These are phyloP conservation scores for Asteroscopus sphinx DNA, from an alignment of 2,888 invertebrate genomes.

Conservation along the genomic window DNA sequence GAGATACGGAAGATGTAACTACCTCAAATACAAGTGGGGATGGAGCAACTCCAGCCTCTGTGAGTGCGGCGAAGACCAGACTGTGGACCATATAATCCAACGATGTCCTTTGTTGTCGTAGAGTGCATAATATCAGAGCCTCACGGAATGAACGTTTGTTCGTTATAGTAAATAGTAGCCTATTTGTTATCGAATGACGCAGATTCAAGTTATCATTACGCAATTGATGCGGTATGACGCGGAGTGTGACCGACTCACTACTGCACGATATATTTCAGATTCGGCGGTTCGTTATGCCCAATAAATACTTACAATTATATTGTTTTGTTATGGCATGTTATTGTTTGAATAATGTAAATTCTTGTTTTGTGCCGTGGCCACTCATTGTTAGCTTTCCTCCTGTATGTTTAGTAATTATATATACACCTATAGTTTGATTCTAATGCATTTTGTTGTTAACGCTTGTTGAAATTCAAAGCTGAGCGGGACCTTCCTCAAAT, in stretches of 20 bases:
- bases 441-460: too few relatives aligned
- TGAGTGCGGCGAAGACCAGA: too few relatives aligned
- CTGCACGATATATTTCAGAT: conserved; percentile 16
- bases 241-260: conserved; percentile 28
- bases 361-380: conserved; percentile 18
- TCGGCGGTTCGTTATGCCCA: conserved; percentile 7
- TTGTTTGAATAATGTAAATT: conserved; percentile 29
- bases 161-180: conserved; percentile 14
- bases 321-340: conserved; percentile 19
- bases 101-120: too few relatives aligned
- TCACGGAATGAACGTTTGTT: conserved; percentile 14
- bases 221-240: conserved; percentile 27
- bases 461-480: too few relatives aligned
- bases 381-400: conserved; percentile 17
- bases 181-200: conserved; percentile 33
- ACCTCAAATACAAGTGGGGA: too few relatives aligned
- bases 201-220: conserved; percentile 34
- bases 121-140: conserved; percentile 1
- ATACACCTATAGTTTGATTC: too few relatives aligned
- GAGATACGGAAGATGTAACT: too few relatives aligned
- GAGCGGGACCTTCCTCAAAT: too few relatives aligned
- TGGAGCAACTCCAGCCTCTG: too few relatives aligned
- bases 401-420: too few relatives aligned
- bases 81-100: too few relatives aligned
- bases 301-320: conserved; percentile 25